A percentile compares a stretch with the other conserved stretches of the same genome.
These are phyloP conservation scores for Pelobates cultripes DNA, from an alignment of 2,797 vertebrate genomes.

Conservation along the genomic window DNA sequence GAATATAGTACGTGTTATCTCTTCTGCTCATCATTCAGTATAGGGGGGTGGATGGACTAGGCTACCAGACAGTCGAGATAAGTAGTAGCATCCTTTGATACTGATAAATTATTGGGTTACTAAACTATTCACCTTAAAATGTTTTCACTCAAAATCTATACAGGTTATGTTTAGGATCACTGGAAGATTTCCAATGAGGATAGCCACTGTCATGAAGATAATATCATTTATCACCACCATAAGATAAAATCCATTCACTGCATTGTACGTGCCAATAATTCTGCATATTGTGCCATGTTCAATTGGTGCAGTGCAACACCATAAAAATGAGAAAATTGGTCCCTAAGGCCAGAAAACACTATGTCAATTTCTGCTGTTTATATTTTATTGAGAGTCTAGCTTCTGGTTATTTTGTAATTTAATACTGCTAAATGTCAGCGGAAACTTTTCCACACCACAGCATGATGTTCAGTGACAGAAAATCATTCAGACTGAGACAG, in stretches of 20 bases:
- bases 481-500: conserved; percentile 70
- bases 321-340: conserved; percentile 73
- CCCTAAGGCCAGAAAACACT: conserved; percentile 69
- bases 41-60: no score
- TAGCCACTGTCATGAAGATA: conserved; percentile 16
- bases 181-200: conserved; percentile 13
- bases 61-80: no score
- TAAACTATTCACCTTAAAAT: not conserved
- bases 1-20: no score
- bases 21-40: no score
- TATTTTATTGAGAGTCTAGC: conserved; percentile 70
- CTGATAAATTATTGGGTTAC: no score
- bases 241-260: conserved; percentile 34
- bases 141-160: not conserved
- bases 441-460: conserved; percentile 71
- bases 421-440: conserved; percentile 72
- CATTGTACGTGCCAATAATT: conserved; percentile 51
- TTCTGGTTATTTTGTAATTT: conserved; percentile 74
- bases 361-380: conserved; percentile 71
- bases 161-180: not conserved
- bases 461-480: conserved; percentile 70
- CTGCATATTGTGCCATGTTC: conserved; percentile 58
- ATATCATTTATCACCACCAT: conserved; percentile 41
- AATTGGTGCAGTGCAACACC: conserved; percentile 66
- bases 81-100: no score